These are phyloP conservation scores for Cephus runcator DNA, from an alignment of 2,888 invertebrate species.

Conservation along the genomic window DNA sequence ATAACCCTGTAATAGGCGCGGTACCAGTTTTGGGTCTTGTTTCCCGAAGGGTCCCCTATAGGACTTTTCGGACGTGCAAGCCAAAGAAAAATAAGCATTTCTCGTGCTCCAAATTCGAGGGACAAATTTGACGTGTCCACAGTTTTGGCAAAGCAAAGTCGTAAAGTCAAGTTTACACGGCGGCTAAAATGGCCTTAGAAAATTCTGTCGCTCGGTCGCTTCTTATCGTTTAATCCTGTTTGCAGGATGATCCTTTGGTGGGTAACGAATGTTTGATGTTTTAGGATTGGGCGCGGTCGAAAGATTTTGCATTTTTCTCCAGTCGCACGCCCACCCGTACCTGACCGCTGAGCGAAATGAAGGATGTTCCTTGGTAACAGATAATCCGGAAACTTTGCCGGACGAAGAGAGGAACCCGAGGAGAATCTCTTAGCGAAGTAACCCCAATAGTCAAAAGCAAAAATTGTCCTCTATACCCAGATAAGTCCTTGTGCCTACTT, in stretches of 20 bases:
- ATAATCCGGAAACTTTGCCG: conserved; percentile 19
- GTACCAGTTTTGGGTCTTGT: too few species aligned
- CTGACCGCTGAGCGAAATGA: not conserved
- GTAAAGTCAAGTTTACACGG: conserved; percentile 34
- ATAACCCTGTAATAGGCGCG: too few species aligned
- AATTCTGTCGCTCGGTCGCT: not conserved
- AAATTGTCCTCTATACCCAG: not conserved
- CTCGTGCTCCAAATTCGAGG: conserved; percentile 7
- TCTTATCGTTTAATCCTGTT: conserved; percentile 38
- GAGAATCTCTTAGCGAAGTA: too few species aligned
- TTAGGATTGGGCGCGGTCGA: conserved; percentile 30
- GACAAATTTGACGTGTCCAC: conserved; percentile 14
- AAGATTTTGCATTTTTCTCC: conserved; percentile 16
- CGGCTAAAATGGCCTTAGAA: conserved; percentile 21
- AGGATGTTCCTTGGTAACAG: not conserved
- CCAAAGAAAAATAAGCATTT: too few species aligned
- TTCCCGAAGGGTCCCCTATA: too few species aligned
- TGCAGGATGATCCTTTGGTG: conserved; percentile 24
- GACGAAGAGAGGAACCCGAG: not conserved
- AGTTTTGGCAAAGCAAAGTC: conserved; percentile 15
- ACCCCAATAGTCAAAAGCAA: not conserved
- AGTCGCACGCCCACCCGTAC: conserved; percentile 23
- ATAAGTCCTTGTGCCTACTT: not conserved
- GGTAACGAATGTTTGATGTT: conserved; percentile 36
- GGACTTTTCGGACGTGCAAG: too few species aligned